phyloP scores from a whole-genome alignment of 2,113 vertebrate genomes.

The Prietella phreatophila region DNA sequence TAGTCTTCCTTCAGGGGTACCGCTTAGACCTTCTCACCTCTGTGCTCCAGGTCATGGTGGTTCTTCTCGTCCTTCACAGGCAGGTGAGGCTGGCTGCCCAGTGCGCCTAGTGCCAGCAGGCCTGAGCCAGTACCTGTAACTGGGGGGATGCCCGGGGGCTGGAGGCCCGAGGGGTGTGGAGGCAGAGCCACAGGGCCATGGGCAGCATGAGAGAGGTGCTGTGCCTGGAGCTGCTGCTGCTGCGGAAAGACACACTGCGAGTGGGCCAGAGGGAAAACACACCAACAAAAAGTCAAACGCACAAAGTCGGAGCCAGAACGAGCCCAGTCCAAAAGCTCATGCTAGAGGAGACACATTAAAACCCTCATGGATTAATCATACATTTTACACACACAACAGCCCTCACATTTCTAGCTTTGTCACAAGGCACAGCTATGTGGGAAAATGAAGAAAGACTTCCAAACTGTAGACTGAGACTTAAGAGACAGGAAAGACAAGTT shows the following conservation, averaged over 20 bases:
- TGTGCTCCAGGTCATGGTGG: slow-evolving; percentile 91
- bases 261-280: slow-evolving; percentile 60
- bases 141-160: slow-evolving; percentile 86
- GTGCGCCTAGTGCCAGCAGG: slow-evolving; percentile 85
- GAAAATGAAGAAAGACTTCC: background rate
- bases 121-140: slow-evolving; percentile 84
- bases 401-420: background rate
- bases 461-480: background rate
- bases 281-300: slow-evolving; percentile 18
- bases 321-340: background rate
- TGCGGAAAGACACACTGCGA: slow-evolving; percentile 71
- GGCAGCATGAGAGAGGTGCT: slow-evolving; percentile 92
- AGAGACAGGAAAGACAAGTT: slow-evolving; percentile 2
- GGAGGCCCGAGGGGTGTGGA: slow-evolving; percentile 88
- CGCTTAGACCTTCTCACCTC: slow-evolving; percentile 74
- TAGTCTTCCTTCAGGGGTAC: background rate
- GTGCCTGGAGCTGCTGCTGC: slow-evolving; percentile 97
- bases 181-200: slow-evolving; percentile 91
- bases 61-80: slow-evolving; percentile 96
- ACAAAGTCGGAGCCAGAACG: background rate
- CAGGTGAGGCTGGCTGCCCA: slow-evolving; percentile 91
- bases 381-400: slow-evolving; percentile 56
- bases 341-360: background rate
- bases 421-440: background rate
- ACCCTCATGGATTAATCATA: slow-evolving; percentile 57